These are phyloP conservation scores for Mola mola DNA, from an alignment of 2,113 vertebrate species.

Conservation along the genomic window DNA sequence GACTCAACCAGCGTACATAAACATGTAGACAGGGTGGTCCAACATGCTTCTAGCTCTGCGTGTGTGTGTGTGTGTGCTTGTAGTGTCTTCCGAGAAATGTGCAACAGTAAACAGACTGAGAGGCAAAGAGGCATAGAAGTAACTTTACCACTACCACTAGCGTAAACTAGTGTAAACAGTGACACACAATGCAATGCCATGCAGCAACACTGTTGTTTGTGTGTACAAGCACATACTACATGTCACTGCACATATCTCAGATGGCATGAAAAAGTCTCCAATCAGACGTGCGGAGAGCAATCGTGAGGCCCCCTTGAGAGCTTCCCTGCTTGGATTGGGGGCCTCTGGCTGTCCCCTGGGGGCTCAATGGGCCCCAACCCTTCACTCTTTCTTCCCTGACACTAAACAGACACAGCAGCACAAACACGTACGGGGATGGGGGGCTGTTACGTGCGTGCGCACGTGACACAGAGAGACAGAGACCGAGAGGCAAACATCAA, in stretches of 20 bases:
- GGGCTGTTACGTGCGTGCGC: conserved; percentile 21
- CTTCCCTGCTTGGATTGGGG: conserved; percentile 48
- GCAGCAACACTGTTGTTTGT: conserved; percentile 41
- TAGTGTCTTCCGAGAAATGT: conserved; percentile 65
- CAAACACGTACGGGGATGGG: conserved; percentile 50
- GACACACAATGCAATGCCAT: conserved; percentile 54
- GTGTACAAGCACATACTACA: conserved; percentile 17
- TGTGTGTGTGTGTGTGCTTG: conserved; percentile 23
- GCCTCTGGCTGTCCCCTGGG: conserved; percentile 60
- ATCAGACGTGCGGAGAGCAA: conserved; percentile 41
- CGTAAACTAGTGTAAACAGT: conserved; percentile 66
- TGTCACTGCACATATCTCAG: conserved; percentile 42
- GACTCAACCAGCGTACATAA: conserved; percentile 72
- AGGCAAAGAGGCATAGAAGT: conserved; percentile 68
- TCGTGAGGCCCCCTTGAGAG: conserved; percentile 36
- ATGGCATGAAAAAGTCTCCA: conserved; percentile 27
- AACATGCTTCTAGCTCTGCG: conserved; percentile 60
- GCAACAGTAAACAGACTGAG: conserved; percentile 75
- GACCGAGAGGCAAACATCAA: conserved; percentile 48
- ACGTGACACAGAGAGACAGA: conserved; percentile 16
- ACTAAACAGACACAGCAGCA: conserved; percentile 74
- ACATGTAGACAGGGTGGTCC: conserved; percentile 78
- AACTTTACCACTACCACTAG: conserved; percentile 64
- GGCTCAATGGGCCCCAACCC: conserved; percentile 57
- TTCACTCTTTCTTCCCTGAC: conserved; percentile 65